Evolutionary conservation across 2,888 invertebrate genomes (phyloP).

Genomic region (Metopia argyrocephala): DNA sequence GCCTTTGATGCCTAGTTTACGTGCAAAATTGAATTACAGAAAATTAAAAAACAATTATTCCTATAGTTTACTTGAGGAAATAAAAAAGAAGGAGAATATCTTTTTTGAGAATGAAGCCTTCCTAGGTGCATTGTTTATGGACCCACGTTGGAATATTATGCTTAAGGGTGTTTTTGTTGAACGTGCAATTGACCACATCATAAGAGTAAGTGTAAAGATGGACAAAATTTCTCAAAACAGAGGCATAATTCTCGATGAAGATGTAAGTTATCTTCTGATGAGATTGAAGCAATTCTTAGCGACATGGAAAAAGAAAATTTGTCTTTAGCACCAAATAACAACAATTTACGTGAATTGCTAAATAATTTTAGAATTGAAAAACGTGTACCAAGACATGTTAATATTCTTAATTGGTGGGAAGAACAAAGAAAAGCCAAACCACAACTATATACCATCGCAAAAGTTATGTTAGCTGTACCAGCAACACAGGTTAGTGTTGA

Average conservation of each 20-base stretch:
- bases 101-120: slow-evolving; percentile 17
- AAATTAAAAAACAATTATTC: neutral
- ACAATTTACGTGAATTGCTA: slow-evolving; percentile 7
- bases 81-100: slow-evolving; percentile 1
- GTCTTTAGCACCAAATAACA: neutral
- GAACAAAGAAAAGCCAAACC: neutral
- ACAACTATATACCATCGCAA: neutral
- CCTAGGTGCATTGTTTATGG: slow-evolving; percentile 3
- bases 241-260: neutral
- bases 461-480: neutral
- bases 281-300: neutral
- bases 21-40: slow-evolving; percentile 11
- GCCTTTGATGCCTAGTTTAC: slow-evolving; percentile 1
- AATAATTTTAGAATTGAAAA: slow-evolving; percentile 1
- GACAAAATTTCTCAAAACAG: neutral
- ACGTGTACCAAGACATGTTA: neutral
- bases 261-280: neutral
- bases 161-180: neutral
- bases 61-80: neutral
- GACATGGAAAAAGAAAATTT: slow-evolving; percentile 14
- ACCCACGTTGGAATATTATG: neutral
- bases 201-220: slow-evolving; percentile 1
- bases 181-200: slow-evolving; percentile 11
- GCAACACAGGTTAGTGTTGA: neutral
- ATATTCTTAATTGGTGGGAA: slow-evolving; percentile 4